These are phyloP conservation scores for Mormyrus hasselquistii DNA, from an alignment of 2,797 vertebrate genomes.

Conservation along the genomic window DNA sequence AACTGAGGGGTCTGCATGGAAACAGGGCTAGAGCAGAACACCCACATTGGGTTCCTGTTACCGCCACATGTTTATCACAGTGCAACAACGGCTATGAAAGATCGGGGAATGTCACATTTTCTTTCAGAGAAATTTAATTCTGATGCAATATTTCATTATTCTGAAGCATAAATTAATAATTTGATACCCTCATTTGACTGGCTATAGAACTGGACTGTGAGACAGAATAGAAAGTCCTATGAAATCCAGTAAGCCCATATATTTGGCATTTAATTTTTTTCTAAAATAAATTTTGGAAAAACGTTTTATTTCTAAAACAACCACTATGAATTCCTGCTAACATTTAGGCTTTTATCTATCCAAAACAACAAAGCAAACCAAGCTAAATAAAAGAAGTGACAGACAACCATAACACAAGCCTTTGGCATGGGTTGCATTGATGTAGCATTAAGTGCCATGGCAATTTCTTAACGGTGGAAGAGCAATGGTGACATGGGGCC, in stretches of 20 bases:
- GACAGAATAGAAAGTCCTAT: neutral
- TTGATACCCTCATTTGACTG: neutral
- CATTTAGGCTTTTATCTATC: neutral
- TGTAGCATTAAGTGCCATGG: slow-evolving; percentile 30
- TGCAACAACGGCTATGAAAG: neutral
- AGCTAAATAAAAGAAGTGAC: slow-evolving; percentile 41
- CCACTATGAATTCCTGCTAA: neutral
- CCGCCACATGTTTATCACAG: neutral
- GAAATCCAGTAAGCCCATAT: neutral
- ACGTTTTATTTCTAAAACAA: neutral
- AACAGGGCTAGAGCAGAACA: neutral
- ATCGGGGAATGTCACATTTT: neutral
- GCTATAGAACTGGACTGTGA: neutral
- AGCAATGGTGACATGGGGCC: slow-evolving; percentile 28
- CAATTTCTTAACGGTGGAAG: slow-evolving; percentile 6
- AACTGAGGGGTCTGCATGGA: neutral
- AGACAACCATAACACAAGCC: slow-evolving; percentile 59
- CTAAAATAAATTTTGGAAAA: neutral
- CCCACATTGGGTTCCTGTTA: neutral
- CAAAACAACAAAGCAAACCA: slow-evolving; percentile 1
- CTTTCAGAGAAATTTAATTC: slow-evolving; percentile 1
- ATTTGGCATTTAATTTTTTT: neutral
- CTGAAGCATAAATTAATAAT: neutral
- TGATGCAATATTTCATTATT: neutral
- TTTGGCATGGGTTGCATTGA: slow-evolving; percentile 61